Base-by-base conservation (phyloP, 2,797 vertebrate genomes). In the Anas capensis region DNA sequence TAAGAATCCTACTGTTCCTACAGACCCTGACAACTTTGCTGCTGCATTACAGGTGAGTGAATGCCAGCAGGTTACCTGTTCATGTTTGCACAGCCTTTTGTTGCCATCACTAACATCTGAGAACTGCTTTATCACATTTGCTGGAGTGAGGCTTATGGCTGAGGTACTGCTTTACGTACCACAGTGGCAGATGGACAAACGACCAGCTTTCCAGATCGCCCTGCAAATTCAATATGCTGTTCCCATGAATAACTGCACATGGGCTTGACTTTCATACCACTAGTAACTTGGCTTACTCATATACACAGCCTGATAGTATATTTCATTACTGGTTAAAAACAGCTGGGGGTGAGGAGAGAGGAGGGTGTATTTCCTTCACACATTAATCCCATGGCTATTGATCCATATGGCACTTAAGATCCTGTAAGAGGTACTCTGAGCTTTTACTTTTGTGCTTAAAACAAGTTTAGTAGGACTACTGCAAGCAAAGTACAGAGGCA, bases 171-270 rank as follows among this genome's bases (percentile, higher is more conserved):
- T 51, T n/a, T 9, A 48, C 12, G 17, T 38, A 16, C 69, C 21
- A 6, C 48, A 53, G 23, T 1, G n/a, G 24, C 58, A 54, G 57
- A 20, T 4, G 17, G 44, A 10, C 14, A 38, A 48, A 0, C 0
- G 4, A 33, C 10, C 21, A 34, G 14, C 23, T 69, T 40, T 29
- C 33, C 76, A 38, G 77, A 34, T 4, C 54, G 57, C 10, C 33
- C 58, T 17, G 17, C 2, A 15, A 24, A 31, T n/a, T 23, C 11
- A 53, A 57, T 31, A 54, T n/a, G 33, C 49, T n/a, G 15, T 20
- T 71, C 34, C 38, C n/a, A 46, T 26, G 10, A 60, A 1, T 48
- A 60, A 10, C 40, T 33, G 33, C 20, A 54, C 12, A 38, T 4
- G 21, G 34, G 3, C 40, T 53, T 56, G 15, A 40, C 33, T 70